Percentiles rank a stretch among this genome's conserved stretches.
phyloP scores from a whole-genome alignment of 2,888 invertebrate species.

The Galerucella calmariensis region DNA sequence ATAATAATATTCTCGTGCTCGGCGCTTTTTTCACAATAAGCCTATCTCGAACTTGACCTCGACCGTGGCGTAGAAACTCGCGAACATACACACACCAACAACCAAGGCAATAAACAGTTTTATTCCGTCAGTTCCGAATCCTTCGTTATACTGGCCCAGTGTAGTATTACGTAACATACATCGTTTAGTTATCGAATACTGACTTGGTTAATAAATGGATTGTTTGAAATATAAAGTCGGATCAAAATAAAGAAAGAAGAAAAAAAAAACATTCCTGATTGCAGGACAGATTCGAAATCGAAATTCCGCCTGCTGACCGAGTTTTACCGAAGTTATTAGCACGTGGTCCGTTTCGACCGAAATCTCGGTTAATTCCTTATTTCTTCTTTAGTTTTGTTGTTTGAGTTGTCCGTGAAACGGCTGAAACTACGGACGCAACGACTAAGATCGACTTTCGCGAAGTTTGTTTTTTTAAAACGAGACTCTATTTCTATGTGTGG shows the following conservation, averaged over 20 bases:
- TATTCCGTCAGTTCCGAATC: not conserved
- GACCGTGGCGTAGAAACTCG: constrained; percentile 22
- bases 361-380: constrained; percentile 35
- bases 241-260: constrained; percentile 1
- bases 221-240: not conserved
- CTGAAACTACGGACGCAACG: not conserved
- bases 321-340: constrained; percentile 46
- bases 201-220: not conserved
- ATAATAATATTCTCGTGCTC: constrained; percentile 16
- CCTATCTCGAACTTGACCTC: constrained; percentile 20
- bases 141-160: constrained; percentile 9
- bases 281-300: constrained; percentile 20
- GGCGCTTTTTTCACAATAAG: constrained; percentile 12
- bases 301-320: constrained; percentile 41
- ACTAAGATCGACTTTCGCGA: not conserved
- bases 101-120: not conserved
- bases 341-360: constrained; percentile 46
- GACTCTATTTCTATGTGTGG: no score
- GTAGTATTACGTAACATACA: not conserved
- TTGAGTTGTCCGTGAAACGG: not conserved
- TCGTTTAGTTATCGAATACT: not conserved
- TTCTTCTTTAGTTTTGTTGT: constrained; percentile 21
- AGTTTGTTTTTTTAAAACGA: not conserved
- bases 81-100: not conserved
- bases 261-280: not conserved